Evolutionary conservation across 2,113 vertebrate genomes (phyloP).

Genomic region (Sturnira hondurensis): DNA sequence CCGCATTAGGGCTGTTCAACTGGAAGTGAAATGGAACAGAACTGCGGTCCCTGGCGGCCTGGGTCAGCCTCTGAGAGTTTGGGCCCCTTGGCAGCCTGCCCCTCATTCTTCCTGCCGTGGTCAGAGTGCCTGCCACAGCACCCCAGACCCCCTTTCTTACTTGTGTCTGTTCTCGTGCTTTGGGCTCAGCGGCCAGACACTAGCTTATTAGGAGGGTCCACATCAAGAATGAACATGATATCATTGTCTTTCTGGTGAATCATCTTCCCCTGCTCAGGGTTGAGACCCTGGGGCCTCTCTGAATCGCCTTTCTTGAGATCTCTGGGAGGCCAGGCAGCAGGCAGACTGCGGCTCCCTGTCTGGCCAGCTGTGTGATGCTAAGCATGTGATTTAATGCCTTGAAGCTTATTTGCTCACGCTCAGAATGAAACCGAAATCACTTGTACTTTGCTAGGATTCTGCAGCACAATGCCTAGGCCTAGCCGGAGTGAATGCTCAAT

Average conservation of each 20-base stretch:
- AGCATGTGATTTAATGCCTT: not conserved
- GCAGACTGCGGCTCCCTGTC: not conserved
- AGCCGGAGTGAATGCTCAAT: not conserved
- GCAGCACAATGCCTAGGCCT: not conserved
- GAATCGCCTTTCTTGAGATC: not conserved
- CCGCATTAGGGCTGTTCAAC: not conserved
- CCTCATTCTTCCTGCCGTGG: not conserved
- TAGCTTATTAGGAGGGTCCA: not conserved
- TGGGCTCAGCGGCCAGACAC: not conserved
- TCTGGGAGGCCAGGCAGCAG: not conserved
- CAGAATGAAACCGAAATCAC: not conserved
- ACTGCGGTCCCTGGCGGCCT: not conserved
- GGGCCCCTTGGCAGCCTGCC: not conserved
- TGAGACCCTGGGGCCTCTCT: not conserved
- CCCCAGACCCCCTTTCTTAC: not conserved
- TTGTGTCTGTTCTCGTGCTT: not conserved
- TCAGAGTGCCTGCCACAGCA: not conserved
- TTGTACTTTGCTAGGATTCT: not conserved
- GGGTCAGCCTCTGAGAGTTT: not conserved
- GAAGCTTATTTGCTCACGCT: not conserved
- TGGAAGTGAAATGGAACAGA: not conserved
- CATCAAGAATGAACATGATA: not conserved
- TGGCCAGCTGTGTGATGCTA: not conserved
- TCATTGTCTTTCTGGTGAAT: not conserved
- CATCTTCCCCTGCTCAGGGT: not conserved